Conservation (phyloP, 2,888 invertebrate genomes). For the Acanthopleura granulata region DNA sequence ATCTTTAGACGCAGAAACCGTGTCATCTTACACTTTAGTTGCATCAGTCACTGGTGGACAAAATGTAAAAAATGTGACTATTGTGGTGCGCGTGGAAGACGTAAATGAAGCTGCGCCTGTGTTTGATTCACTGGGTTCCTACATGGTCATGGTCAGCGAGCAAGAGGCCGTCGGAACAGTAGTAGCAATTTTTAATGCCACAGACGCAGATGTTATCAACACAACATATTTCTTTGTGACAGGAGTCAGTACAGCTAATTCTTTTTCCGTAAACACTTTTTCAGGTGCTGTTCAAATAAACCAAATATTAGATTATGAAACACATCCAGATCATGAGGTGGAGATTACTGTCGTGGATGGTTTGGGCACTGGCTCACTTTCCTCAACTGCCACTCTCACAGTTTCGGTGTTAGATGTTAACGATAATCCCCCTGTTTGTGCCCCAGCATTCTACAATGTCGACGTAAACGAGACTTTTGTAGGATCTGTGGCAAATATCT, state of each 20-base stretch:
- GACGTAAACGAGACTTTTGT: background rate
- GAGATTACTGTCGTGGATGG: slow-evolving; percentile 42
- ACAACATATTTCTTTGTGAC: slow-evolving; percentile 41
- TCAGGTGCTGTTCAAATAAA: slow-evolving; percentile 42
- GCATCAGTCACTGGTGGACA: slow-evolving; percentile 91
- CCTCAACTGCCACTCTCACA: background rate
- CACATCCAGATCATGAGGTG: slow-evolving; percentile 35
- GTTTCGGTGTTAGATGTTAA: slow-evolving; percentile 22
- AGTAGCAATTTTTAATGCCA: slow-evolving; percentile 9
- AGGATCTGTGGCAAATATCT: background rate
- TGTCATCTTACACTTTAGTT: slow-evolving; percentile 22
- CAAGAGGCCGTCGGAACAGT: slow-evolving; percentile 8
- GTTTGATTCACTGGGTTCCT: slow-evolving; percentile 78
- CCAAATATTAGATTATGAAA: slow-evolving; percentile 42
- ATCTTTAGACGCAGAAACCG: slow-evolving; percentile 32
- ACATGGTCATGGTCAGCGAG: slow-evolving; percentile 20
- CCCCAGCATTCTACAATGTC: background rate
- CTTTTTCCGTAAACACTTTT: slow-evolving; percentile 42
- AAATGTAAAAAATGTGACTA: slow-evolving; percentile 88
- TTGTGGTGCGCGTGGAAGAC: slow-evolving; percentile 93
- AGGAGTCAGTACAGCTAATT: slow-evolving; percentile 38
- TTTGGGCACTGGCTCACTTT: slow-evolving; percentile 25
- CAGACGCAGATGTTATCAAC: slow-evolving; percentile 25
- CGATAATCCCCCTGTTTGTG: slow-evolving; percentile 26
- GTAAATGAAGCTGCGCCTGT: slow-evolving; percentile 93